Base-by-base conservation (phyloP, 2,113 vertebrate genomes). In the Halcyon malimbica region DNA sequence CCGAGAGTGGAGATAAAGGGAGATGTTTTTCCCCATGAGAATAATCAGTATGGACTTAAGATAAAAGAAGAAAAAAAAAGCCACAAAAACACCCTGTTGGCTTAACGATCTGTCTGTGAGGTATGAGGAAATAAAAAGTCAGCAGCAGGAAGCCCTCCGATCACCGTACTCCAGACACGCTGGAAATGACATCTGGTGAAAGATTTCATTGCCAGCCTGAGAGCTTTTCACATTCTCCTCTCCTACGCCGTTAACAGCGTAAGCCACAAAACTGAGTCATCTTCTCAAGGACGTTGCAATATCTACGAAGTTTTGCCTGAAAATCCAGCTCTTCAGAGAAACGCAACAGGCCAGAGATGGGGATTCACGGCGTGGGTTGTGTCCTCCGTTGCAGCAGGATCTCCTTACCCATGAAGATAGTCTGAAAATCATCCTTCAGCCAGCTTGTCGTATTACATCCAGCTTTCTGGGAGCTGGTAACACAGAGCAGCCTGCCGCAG, bases 351-450 rank as follows among this genome's bases (percentile, higher is more conserved):
- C 10, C 5, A 1, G 37, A 70, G 63, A 28, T 0, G 16, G 44
- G 16, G 33, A 25, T 42, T 56, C 0, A 0, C 5, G 48, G 70
- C 14, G 17, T 60, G 68, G 28, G 16, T 83, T 3, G 0, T 51
- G 69, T 80, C 35, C n/a, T 29, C n/a, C 6, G 10, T 48, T 86
- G 33, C 74, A 64, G 46, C 60, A 62, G 81, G 26, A 93, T 81
- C 28, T 78, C 28, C 0, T 54, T 63, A 26, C 4, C 31, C 10
- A 1, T 8, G 60, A 41, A 94, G 60, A 59, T 37, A 39, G 14
- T 51, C 65, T 85, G 77, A 81, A 92, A 63, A 63, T 15, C 29
- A 16, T 75, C 39, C 74, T 95, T 79, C 46, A 28, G 1, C 25
- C 42, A 69, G 35, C 16, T 71, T 31, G 4, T 79, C 29, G 2